Percentiles rank a stretch among this genome's conserved stretches.
Evolutionary conservation across 2,888 invertebrate genomes (phyloP).

Genomic region (Hedya salicella): DNA sequence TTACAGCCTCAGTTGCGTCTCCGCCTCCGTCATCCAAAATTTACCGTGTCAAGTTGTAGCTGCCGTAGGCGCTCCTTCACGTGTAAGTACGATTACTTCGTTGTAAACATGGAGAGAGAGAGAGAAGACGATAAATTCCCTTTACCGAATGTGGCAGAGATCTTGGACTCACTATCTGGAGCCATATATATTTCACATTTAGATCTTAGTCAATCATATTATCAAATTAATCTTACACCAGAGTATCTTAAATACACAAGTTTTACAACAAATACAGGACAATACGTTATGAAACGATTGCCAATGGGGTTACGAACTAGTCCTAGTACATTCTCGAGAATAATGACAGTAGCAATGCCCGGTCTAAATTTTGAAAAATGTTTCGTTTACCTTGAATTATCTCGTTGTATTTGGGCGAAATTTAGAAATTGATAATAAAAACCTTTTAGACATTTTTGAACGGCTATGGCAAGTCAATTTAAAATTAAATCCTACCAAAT

Average conservation of each 20-base stretch:
- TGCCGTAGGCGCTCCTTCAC: too few relatives aligned
- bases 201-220: conserved; percentile 7
- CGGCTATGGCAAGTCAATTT: too few relatives aligned
- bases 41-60: too few relatives aligned
- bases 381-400: too few relatives aligned
- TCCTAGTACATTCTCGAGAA: not conserved
- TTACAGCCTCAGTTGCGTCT: too few relatives aligned
- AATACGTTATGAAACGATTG: not conserved
- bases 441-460: too few relatives aligned
- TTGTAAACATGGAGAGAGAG: too few relatives aligned
- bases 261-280: conserved; percentile 1
- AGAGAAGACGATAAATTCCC: conserved; percentile 1
- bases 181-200: conserved; percentile 5
- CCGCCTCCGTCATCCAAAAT: too few relatives aligned
- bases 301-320: conserved; percentile 2
- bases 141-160: not conserved
- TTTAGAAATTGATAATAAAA: too few relatives aligned
- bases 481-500: too few relatives aligned
- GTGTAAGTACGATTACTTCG: too few relatives aligned
- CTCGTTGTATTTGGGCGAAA: too few relatives aligned
- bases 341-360: conserved; percentile 9
- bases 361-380: not conserved
- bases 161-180: not conserved
- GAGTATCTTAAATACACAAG: not conserved
- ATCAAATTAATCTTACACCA: not conserved